A percentile compares a stretch with the other conserved stretches of the same genome.
Evolutionary conservation across 2,797 vertebrate species (phyloP).

Genomic region (Martes flavigula): DNA sequence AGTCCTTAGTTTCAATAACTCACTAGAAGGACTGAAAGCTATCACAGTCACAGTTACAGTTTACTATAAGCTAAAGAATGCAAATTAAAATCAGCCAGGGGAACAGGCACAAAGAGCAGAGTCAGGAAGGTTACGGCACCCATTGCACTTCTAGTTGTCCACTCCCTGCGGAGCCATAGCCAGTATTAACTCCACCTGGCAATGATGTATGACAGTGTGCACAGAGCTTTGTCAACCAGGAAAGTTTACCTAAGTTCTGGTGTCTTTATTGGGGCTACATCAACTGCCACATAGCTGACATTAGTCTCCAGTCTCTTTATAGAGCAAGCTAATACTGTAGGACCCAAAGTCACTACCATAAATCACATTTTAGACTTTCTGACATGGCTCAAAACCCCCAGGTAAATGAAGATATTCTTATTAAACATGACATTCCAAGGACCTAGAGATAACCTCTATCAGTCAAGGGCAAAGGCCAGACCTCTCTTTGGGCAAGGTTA

Average conservation of each 20-base stretch:
- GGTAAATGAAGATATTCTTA: neutral
- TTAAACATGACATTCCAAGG: neutral
- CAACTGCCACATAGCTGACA: neutral
- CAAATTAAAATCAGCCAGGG: neutral
- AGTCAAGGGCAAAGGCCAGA: neutral
- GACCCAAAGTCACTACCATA: neutral
- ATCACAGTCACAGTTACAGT: neutral
- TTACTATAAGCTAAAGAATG: neutral
- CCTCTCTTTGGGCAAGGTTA: neutral
- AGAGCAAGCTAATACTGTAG: neutral
- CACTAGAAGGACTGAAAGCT: neutral
- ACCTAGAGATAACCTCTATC: neutral
- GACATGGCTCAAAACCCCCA: neutral
- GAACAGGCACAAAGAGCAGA: fast-evolving
- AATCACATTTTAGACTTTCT: neutral
- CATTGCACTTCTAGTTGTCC: neutral
- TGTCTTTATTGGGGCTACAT: neutral
- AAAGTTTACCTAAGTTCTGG: neutral
- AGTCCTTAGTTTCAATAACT: neutral
- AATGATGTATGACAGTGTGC: neutral
- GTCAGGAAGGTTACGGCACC: neutral
- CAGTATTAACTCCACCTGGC: neutral
- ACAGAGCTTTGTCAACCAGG: neutral
- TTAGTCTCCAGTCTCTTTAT: neutral
- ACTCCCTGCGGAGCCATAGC: neutral